Evolutionary conservation across 2,888 invertebrate species (phyloP).

Genomic region (Apodemia zela): DNA sequence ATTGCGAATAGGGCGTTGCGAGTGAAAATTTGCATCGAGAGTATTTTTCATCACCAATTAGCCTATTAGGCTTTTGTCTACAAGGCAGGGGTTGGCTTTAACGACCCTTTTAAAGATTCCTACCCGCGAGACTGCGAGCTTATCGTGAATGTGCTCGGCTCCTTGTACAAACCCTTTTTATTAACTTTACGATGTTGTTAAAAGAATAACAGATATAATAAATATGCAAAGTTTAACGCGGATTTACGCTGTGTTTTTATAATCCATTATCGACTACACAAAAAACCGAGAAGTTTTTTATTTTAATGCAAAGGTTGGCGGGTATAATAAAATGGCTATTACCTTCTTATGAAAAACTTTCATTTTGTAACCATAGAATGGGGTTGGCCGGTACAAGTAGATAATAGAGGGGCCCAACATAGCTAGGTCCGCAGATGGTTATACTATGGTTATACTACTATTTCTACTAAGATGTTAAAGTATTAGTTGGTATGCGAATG

Average conservation of each 20-base stretch:
- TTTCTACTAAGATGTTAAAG: too few species aligned
- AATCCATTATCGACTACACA: constrained; percentile 42
- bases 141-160: constrained; percentile 68
- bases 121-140: constrained; percentile 61
- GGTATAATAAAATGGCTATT: not conserved
- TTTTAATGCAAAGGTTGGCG: constrained; percentile 11
- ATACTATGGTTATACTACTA: too few species aligned
- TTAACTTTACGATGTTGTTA: constrained; percentile 74
- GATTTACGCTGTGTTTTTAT: constrained; percentile 57
- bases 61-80: constrained; percentile 71
- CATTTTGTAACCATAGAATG: not conserved
- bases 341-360: not conserved
- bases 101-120: constrained; percentile 79
- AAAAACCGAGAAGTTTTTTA: not conserved
- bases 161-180: constrained; percentile 75
- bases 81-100: constrained; percentile 61
- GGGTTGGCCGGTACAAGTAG: not conserved
- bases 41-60: constrained; percentile 79
- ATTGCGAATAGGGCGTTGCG: constrained; percentile 76
- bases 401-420: too few species aligned
- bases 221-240: constrained; percentile 64
- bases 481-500: too few species aligned
- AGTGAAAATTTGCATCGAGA: constrained; percentile 76
- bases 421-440: too few species aligned
- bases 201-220: constrained; percentile 75